phyloP scores from a whole-genome alignment of 2,888 invertebrate genomes.

The Diaphora mendica region DNA sequence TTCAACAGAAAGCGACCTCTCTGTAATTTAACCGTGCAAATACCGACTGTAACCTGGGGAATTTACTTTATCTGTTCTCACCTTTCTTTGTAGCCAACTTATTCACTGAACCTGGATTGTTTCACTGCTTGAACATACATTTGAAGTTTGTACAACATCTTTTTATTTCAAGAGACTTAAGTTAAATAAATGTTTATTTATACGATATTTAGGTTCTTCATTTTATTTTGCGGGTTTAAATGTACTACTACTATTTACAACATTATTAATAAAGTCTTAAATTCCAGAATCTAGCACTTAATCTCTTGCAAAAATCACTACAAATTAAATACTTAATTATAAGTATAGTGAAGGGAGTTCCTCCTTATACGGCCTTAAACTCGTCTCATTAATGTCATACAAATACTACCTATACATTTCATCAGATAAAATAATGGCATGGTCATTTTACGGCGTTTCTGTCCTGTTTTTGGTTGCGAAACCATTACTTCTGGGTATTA shows the following conservation, averaged over 20 bases:
- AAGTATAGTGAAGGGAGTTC: neutral
- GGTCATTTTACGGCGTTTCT: neutral
- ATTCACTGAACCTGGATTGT: neutral
- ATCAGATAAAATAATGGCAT: neutral
- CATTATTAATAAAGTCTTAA: neutral
- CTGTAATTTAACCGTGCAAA: conserved; percentile 6
- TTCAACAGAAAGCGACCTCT: neutral
- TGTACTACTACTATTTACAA: neutral
- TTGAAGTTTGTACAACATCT: neutral
- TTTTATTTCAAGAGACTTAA: neutral
- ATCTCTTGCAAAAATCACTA: neutral
- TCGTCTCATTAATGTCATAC: neutral
- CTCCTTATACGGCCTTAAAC: neutral
- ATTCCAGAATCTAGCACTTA: neutral
- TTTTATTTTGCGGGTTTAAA: neutral
- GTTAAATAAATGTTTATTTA: neutral
- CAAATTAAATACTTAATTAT: neutral
- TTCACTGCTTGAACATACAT: neutral
- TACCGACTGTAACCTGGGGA: neutral
- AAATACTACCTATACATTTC: neutral
- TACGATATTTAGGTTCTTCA: neutral
- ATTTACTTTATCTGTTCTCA: conserved; percentile 1
- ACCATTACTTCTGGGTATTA: neutral
- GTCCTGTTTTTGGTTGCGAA: neutral
- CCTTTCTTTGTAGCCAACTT: conserved; percentile 2